Conservation (phyloP, 2,113 vertebrate species). For the Pogonocichla stellata region DNA sequence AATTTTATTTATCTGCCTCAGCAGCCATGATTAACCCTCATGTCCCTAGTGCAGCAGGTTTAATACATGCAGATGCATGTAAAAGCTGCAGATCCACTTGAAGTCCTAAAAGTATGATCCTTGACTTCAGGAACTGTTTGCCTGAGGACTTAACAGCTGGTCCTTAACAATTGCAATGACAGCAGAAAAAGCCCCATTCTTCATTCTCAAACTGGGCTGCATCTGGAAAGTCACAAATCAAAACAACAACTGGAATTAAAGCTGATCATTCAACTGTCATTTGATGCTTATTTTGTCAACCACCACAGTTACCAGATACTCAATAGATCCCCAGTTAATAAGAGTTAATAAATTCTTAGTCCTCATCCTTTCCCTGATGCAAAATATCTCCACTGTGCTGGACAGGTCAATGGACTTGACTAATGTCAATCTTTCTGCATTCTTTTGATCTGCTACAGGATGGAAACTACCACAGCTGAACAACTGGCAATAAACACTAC, state of each 20-base stretch:
- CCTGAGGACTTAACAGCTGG: neutral
- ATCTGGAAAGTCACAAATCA: neutral
- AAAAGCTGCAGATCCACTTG: neutral
- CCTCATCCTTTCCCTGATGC: neutral
- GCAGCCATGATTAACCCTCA: neutral
- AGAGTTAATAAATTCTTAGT: neutral
- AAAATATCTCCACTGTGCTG: neutral
- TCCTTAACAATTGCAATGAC: neutral
- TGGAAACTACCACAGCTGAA: neutral
- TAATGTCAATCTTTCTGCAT: neutral
- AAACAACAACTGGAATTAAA: neutral
- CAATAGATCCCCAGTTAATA: neutral
- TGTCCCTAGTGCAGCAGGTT: neutral
- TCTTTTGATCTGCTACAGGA: neutral
- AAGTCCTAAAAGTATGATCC: neutral
- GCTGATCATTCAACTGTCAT: neutral
- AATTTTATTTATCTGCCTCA: neutral
- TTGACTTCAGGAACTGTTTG: neutral
- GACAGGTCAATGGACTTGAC: neutral
- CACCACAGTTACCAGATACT: neutral
- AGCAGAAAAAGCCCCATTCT: neutral
- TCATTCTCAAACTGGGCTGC: neutral
- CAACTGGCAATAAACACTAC: neutral
- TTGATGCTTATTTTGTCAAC: neutral
- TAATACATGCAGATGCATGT: neutral